phyloP scores from a whole-genome alignment of 2,113 vertebrate genomes.

The Aegotheles bennettii region DNA sequence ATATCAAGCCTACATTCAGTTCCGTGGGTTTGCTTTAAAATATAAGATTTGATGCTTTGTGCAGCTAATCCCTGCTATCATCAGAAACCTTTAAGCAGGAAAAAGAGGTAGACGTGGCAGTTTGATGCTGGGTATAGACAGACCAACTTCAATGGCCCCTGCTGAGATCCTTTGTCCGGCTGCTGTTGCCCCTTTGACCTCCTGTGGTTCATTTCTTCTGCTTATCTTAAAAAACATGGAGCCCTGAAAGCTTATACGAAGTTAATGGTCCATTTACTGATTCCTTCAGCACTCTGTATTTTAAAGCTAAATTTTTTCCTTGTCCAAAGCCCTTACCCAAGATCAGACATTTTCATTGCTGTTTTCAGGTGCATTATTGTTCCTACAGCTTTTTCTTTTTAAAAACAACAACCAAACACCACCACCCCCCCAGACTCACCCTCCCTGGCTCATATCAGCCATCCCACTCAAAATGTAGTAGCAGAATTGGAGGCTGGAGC shows the following conservation, averaged over 20 bases:
- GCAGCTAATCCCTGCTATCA: neutral
- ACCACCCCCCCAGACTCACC: no score
- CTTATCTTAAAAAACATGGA: neutral
- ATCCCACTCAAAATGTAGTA: neutral
- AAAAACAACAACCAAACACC: neutral
- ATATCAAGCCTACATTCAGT: fast-evolving
- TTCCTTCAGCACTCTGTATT: neutral
- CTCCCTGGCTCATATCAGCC: neutral
- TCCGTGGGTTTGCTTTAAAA: neutral
- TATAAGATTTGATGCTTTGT: neutral
- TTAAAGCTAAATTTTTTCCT: neutral
- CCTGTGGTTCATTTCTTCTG: neutral
- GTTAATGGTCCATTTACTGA: neutral
- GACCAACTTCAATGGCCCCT: neutral
- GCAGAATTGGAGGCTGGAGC: neutral
- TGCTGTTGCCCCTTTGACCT: neutral
- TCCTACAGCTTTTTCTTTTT: neutral
- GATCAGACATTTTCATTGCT: neutral
- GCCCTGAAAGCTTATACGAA: neutral
- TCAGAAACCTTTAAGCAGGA: neutral
- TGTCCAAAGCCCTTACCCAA: neutral
- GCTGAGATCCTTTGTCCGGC: neutral
- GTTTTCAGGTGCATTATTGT: neutral
- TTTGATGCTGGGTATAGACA: neutral
- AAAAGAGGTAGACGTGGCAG: neutral